Percentiles rank a stretch among this genome's conserved stretches.
Conservation (phyloP, 2,888 invertebrate genomes). For the Lasioglossum leucozonium region DNA sequence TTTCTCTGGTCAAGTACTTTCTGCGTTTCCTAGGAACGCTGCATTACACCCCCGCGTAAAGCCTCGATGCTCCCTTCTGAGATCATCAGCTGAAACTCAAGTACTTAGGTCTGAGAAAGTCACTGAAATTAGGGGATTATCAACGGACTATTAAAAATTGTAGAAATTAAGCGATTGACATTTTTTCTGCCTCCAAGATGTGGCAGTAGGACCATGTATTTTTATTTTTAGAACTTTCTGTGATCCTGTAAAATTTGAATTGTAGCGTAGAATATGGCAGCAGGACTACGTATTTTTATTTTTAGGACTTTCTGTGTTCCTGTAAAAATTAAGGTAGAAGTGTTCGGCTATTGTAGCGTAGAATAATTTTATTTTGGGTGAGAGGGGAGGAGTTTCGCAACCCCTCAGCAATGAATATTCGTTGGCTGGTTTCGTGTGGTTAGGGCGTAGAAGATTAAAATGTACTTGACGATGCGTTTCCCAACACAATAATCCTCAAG, state of each 20-base stretch:
- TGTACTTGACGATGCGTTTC: background rate
- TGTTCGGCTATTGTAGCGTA: background rate
- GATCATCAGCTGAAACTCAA: background rate
- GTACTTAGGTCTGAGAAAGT: background rate
- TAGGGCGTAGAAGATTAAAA: background rate
- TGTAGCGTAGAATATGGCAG: background rate
- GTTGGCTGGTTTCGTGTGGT: background rate
- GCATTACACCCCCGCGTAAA: background rate
- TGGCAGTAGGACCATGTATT: background rate
- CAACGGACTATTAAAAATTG: background rate
- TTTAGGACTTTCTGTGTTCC: background rate
- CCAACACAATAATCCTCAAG: background rate
- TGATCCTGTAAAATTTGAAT: background rate
- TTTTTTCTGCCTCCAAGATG: background rate
- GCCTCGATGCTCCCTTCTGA: background rate
- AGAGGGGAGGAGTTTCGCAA: background rate
- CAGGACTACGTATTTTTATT: too few relatives aligned
- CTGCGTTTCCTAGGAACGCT: constrained; percentile 26
- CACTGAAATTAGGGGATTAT: background rate
- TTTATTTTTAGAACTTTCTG: too few relatives aligned
- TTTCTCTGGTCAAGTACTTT: constrained; percentile 50
- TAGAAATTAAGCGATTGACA: background rate
- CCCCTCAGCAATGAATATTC: background rate
- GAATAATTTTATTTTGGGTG: background rate
- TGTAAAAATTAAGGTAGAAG: background rate